Percentiles rank a stretch among this genome's conserved stretches.
Evolutionary conservation across 1,140 invertebrate genomes (phyloP).

Genomic region (Pantala flavescens): DNA sequence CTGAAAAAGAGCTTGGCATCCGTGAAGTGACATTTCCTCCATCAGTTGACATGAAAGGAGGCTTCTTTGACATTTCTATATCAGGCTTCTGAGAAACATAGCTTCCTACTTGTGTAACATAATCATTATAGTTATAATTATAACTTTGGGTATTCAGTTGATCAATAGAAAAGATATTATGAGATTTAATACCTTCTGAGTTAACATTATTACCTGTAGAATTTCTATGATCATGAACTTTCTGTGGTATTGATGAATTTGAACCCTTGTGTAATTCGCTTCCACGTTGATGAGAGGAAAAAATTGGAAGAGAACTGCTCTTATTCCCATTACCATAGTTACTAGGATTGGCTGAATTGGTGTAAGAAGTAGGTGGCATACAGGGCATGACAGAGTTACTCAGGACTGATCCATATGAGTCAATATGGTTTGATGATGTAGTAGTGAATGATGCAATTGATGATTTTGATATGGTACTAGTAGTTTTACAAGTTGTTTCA

Average conservation of each 20-base stretch:
- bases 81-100: background rate
- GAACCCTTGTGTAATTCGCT: too few relatives aligned
- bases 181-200: background rate
- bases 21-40: background rate
- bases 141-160: background rate
- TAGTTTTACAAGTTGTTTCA: too few relatives aligned
- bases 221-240: constrained; percentile 11
- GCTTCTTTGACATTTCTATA: background rate
- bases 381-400: too few relatives aligned
- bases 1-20: constrained; percentile 12
- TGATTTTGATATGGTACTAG: too few relatives aligned
- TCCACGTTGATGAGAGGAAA: too few relatives aligned
- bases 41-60: background rate
- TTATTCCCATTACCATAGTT: too few relatives aligned
- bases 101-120: background rate
- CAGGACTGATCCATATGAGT: too few relatives aligned
- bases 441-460: too few relatives aligned
- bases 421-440: too few relatives aligned
- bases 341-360: too few relatives aligned
- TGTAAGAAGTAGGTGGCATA: too few relatives aligned
- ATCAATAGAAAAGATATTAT: constrained; percentile 5
- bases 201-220: background rate
- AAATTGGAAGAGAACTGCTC: too few relatives aligned
- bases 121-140: background rate
- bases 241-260: background rate